phyloP scores from a whole-genome alignment of 2,797 vertebrate species.

The Merluccius polli region DNA sequence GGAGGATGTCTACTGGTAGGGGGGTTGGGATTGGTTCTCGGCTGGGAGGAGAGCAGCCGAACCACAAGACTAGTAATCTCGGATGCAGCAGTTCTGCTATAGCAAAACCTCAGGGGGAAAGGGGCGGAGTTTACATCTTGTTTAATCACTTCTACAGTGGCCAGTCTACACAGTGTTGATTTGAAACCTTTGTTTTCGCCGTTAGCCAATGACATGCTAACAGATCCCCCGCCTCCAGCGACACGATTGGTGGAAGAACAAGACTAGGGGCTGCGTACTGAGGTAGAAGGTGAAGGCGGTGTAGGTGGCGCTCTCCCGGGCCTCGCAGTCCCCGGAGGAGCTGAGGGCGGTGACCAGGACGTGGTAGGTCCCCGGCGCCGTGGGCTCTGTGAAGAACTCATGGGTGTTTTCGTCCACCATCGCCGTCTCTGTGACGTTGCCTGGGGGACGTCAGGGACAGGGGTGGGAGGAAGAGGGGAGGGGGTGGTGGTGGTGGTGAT shows the following conservation, averaged over 20 bases:
- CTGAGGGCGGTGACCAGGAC: constrained; percentile 84
- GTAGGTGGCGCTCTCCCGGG: constrained; percentile 78
- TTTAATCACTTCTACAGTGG: too few species aligned
- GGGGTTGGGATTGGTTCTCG: too few species aligned
- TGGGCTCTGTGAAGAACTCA: constrained; percentile 83
- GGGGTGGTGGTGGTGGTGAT: background rate
- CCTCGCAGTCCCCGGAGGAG: constrained; percentile 82
- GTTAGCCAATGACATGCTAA: too few species aligned
- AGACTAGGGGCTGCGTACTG: constrained; percentile 67
- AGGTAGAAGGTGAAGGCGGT: constrained; percentile 88
- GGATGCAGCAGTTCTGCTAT: too few species aligned
- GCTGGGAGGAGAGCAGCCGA: too few species aligned
- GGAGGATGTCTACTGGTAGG: too few species aligned
- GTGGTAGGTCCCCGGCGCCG: constrained; percentile 83
- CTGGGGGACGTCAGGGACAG: constrained; percentile 56
- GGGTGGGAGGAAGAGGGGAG: background rate
- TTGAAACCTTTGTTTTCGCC: too few species aligned
- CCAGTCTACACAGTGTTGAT: too few species aligned
- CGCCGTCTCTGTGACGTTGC: constrained; percentile 78
- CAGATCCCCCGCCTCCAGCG: too few species aligned
- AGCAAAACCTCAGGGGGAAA: too few species aligned
- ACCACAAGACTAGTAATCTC: too few species aligned
- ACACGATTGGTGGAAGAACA: background rate
- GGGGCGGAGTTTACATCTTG: too few species aligned
- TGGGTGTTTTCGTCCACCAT: constrained; percentile 87